Conservation (phyloP, 2,888 invertebrate species). For the Aphrophora alni region DNA sequence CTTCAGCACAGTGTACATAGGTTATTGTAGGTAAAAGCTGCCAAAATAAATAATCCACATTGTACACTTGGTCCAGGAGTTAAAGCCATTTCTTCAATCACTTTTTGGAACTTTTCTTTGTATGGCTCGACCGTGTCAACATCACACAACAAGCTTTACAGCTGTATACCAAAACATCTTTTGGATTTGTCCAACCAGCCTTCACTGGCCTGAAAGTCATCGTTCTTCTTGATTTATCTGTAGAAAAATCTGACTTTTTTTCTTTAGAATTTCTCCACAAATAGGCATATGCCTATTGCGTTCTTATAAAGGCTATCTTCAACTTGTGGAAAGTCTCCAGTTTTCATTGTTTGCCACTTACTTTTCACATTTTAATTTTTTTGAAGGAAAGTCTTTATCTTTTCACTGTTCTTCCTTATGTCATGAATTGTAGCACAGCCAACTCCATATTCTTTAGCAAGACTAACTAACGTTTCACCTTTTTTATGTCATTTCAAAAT, state of each 20-base stretch:
- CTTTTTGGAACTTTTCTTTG: no score
- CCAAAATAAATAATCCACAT: no score
- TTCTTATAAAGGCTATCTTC: constrained; percentile 11
- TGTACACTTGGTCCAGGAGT: no score
- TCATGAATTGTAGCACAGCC: not conserved
- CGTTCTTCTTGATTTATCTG: not conserved
- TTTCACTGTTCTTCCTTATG: not conserved
- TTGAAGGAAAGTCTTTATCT: not conserved
- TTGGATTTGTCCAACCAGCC: constrained; percentile 24
- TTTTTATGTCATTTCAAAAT: not conserved
- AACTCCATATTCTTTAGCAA: constrained; percentile 1
- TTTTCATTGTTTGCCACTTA: not conserved
- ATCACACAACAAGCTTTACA: not conserved
- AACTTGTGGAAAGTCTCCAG: not conserved
- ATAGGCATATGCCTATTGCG: not conserved
- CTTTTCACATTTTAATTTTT: constrained; percentile 7
- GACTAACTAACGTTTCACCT: not conserved
- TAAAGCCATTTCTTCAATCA: no score
- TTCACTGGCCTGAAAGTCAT: constrained; percentile 10
- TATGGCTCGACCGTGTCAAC: not conserved
- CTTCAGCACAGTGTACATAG: no score
- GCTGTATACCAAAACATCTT: not conserved
- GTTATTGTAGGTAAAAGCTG: no score
- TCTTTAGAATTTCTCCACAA: not conserved
- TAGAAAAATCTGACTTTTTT: not conserved